These are phyloP conservation scores for Stramonita haemastoma DNA, from an alignment of 2,888 invertebrate species.

Conservation along the genomic window DNA sequence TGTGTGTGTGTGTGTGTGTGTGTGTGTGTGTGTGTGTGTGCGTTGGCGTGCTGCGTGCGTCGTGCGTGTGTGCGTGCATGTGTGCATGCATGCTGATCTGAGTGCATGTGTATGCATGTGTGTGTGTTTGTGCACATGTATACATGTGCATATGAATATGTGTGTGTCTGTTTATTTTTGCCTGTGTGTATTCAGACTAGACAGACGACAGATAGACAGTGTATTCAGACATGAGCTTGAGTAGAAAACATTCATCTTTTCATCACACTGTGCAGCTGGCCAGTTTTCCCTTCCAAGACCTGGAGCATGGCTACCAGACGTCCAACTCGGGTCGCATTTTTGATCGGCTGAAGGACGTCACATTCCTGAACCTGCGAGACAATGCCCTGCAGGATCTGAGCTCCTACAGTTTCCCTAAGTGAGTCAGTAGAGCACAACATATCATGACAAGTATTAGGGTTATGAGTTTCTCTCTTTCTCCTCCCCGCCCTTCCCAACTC, in stretches of 20 bases:
- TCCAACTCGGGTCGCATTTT: slow-evolving; percentile 66
- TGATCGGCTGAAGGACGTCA: slow-evolving; percentile 58
- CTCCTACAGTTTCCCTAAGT: slow-evolving; percentile 63
- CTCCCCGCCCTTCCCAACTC: no score
- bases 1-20: not conserved
- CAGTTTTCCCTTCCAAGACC: slow-evolving; percentile 69
- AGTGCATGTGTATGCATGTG: not conserved
- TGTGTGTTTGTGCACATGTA: not conserved
- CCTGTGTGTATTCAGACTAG: not conserved
- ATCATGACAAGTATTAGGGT: not conserved
- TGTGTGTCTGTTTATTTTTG: not conserved
- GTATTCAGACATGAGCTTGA: no score
- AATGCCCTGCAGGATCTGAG: slow-evolving; percentile 61
- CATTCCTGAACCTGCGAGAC: slow-evolving; percentile 64
- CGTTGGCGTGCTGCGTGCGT: not conserved
- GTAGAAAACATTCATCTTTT: no score
- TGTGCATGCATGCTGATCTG: not conserved
- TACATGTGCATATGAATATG: not conserved
- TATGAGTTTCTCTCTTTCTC: no score
- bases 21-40: not conserved
- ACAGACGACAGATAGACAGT: no score
- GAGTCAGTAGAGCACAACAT: slow-evolving; percentile 31
- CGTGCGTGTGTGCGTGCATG: not conserved
- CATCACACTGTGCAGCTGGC: slow-evolving; percentile 52
- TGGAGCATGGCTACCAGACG: slow-evolving; percentile 66